These are phyloP conservation scores for Pantala flavescens DNA, from an alignment of 1,140 invertebrate species.

Conservation along the genomic window DNA sequence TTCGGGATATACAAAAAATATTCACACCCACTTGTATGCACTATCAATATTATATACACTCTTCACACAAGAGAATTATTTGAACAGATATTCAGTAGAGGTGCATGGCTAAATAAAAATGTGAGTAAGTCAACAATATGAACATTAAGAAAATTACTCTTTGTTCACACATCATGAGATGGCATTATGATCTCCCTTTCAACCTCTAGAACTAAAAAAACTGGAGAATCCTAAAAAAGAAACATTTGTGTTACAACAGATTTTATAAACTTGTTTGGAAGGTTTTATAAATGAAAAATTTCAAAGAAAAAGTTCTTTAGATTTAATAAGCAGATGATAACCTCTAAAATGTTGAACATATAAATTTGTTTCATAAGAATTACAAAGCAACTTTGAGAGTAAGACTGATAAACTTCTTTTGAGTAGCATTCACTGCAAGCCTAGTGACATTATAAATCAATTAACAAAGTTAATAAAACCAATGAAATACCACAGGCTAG, in stretches of 20 bases:
- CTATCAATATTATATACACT: neutral
- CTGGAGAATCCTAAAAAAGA: neutral
- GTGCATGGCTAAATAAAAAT: neutral
- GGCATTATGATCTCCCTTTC: neutral
- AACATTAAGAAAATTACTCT: neutral
- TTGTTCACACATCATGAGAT: neutral
- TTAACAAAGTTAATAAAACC: neutral
- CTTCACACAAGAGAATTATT: neutral
- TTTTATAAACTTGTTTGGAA: neutral
- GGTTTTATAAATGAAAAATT: neutral
- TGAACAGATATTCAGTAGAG: neutral
- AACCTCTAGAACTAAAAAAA: neutral
- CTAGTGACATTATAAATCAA: neutral
- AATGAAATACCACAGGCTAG: neutral
- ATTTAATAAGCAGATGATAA: neutral
- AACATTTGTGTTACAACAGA: neutral
- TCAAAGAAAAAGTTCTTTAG: neutral
- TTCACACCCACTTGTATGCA: constrained; percentile 5
- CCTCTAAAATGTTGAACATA: neutral
- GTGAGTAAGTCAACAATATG: neutral
- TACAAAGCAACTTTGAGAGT: neutral
- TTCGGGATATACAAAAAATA: constrained; percentile 3
- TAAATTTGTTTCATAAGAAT: neutral
- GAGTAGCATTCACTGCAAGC: neutral
- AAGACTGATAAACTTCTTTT: neutral